A percentile compares a stretch with the other conserved stretches of the same genome.
Conservation (phyloP, 2,888 invertebrate genomes). For the Torymus texanus region DNA sequence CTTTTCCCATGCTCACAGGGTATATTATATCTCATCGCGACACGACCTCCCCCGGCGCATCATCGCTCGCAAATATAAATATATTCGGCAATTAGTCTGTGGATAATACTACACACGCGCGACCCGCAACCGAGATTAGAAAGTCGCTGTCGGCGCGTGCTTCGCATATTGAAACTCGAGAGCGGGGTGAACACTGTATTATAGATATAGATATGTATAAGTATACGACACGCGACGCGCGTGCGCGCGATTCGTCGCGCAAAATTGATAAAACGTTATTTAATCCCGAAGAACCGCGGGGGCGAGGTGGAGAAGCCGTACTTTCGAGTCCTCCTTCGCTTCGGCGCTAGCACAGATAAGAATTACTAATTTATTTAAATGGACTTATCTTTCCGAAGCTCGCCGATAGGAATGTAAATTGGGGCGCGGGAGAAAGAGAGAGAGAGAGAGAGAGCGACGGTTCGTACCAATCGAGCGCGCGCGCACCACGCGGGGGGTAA, state of each 20-base stretch:
- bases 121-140: conserved; percentile 43
- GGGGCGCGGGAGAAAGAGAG: conserved; percentile 32
- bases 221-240: conserved; percentile 50
- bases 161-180: conserved; percentile 44
- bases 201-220: too few species aligned
- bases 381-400: conserved; percentile 74
- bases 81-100: conserved; percentile 55
- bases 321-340: conserved; percentile 49
- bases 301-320: background rate
- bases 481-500: conserved; percentile 64
- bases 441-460: too few species aligned
- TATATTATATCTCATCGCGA: conserved; percentile 5
- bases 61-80: conserved; percentile 44
- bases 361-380: conserved; percentile 76
- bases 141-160: conserved; percentile 49
- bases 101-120: conserved; percentile 24
- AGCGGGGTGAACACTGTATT: conserved; percentile 43
- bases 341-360: conserved; percentile 67
- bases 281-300: conserved; percentile 63
- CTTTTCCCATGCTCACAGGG: conserved; percentile 21
- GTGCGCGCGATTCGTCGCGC: conserved; percentile 71
- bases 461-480: conserved; percentile 67
- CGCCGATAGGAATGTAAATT: conserved; percentile 75
- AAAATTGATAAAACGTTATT: conserved; percentile 75
- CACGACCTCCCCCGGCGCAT: conserved; percentile 19